These are phyloP conservation scores for Mionectes olivaceus DNA, from an alignment of 2,797 vertebrate species.

Conservation along the genomic window DNA sequence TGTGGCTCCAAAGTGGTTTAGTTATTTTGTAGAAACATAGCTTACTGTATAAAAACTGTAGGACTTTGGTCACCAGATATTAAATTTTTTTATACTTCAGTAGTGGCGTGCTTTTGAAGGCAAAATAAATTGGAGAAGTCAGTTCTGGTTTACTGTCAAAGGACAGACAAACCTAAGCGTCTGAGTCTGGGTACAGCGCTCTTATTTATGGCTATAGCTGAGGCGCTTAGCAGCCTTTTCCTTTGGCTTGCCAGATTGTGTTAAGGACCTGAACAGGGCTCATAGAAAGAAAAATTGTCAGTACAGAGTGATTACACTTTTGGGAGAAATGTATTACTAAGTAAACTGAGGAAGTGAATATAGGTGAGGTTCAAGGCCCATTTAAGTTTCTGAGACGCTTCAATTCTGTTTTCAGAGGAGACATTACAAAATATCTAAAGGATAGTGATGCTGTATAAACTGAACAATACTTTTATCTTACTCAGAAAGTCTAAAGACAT, in stretches of 20 bases:
- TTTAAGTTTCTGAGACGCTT: neutral
- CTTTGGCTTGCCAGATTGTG: neutral
- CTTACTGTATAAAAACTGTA: neutral
- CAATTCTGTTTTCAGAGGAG: neutral
- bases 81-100: neutral
- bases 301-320: neutral
- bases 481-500: neutral
- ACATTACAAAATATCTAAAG: neutral
- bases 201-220: fast-evolving
- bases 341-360: neutral
- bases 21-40: neutral
- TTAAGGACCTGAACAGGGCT: neutral
- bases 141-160: neutral
- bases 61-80: neutral
- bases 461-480: neutral
- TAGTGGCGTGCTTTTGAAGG: neutral
- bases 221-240: neutral
- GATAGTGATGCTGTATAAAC: neutral
- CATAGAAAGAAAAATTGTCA: neutral
- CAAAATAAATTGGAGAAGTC: neutral
- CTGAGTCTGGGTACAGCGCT: neutral
- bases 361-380: neutral
- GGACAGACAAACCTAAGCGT: neutral
- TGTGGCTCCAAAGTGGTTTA: neutral
- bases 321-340: neutral